Base-by-base conservation (phyloP, 2,888 invertebrate species). In the Lasioglossum vierecki region DNA sequence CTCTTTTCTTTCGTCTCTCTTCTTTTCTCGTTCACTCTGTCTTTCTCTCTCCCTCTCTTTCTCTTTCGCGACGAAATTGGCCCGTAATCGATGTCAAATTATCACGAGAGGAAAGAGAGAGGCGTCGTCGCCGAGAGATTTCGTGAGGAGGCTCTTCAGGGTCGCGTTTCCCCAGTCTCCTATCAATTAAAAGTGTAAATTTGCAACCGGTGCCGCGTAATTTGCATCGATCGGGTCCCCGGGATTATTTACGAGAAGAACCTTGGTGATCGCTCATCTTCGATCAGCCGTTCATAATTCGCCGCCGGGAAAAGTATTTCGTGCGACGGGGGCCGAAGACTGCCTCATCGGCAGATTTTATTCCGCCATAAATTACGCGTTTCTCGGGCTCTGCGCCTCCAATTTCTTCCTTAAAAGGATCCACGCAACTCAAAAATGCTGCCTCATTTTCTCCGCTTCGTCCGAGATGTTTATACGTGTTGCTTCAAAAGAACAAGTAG, bases 111-210 rank as follows among this genome's bases (percentile, higher is more conserved):
- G 49, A 26, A 22, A 30, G 41, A 11, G 30, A 22, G 13, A 39
- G 22, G 41, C 60, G 26, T n/a, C 26, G 60, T 26, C 60, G 60
- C 18, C 4, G 70, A 46, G 49, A 75, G 41, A 75, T 66, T 63
- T 66, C 72, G 35, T 66, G 57, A 82, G 71, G 18, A 30, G 26
- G 30, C 22, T 63, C 44, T 39, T 66, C 84, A 76, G 35, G 75
- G 83, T 72, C 83, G 46, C 46, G 72, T 72, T 22, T 9, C 39
- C 60, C 66, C 76, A 46, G 57, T 79, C 73, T 79, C 68, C 80
- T 86, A 82, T 87, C 87, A 86, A 88, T 90, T 89, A 86, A 81
- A 85, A 80, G 74, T 73, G 85, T 88, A 87, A 82, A 89, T 91
- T 89, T 86, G 87, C 76, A 83, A 82, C 71, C 82, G 79, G 49